Evolutionary conservation across 2,888 invertebrate genomes (phyloP).

Genomic region (Drosophila histrio): DNA sequence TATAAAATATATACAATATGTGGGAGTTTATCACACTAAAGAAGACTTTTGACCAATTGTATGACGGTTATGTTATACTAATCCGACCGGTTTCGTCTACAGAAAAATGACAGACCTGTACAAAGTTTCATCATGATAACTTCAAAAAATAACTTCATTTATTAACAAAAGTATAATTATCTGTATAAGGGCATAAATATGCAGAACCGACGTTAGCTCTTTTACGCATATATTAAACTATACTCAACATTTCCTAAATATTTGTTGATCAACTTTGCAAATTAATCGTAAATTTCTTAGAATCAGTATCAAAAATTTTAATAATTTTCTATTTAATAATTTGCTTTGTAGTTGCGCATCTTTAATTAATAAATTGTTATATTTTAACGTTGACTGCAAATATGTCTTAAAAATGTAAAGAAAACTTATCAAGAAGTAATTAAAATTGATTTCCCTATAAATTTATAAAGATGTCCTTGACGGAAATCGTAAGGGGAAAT

Average conservation of each 20-base stretch:
- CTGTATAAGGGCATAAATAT: no score
- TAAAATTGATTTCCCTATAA: not conserved
- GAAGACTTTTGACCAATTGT: no score
- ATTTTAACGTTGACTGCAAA: not conserved
- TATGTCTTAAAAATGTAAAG: not conserved
- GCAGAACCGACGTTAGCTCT: no score
- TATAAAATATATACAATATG: no score
- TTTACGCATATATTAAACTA: no score
- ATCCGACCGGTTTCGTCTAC: no score
- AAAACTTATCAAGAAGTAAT: slow-evolving; percentile 3
- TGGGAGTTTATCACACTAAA: no score
- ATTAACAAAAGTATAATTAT: no score
- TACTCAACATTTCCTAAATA: not conserved
- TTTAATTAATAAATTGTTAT: slow-evolving; percentile 1
- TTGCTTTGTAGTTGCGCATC: not conserved
- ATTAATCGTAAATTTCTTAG: not conserved
- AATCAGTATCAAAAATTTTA: not conserved
- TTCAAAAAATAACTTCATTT: no score
- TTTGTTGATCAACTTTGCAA: not conserved
- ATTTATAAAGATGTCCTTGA: not conserved
- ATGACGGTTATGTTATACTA: no score
- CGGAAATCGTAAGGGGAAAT: not conserved
- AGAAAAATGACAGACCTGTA: no score
- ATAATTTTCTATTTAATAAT: not conserved
- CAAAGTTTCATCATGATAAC: no score